Base-by-base conservation (phyloP, 1,140 invertebrate genomes). In the Bombus pascuorum region DNA sequence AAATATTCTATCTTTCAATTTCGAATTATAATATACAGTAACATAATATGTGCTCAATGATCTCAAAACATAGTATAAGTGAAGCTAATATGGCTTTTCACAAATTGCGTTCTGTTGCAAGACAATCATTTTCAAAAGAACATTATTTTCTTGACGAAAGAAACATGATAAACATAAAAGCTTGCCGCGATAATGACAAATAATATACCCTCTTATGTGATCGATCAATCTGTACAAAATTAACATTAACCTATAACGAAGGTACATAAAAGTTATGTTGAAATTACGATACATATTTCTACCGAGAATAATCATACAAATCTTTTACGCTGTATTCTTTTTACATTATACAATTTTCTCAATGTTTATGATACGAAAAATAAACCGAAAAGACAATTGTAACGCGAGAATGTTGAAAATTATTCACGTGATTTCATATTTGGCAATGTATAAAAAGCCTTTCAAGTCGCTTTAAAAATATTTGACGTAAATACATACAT, bases 101-200 rank as follows among this genome's bases (percentile, higher is more conserved):
- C 86, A 88, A 90, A 93, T 93, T 93, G 89, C 91, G 87, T 93
- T 93, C 91, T 90, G 87, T 93, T 93, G 89, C 53, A 87, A 92
- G 91, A 94, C 93, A 93, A 94, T 94, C 93, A 92, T 83, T 87
- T 66, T 84, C 57, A 32, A 73, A 66, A 53, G 65, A 73, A 59
- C 32, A 18, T 70, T 81, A 34, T 53, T 79, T 65, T 78, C 71
- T 22, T 81, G 47, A 44, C 5, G 57, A 8, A 34, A n/a, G 12
- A 28, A 28, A 42, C 15, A 72, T 15, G 78, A 77, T 42, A 42
- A 59, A 47, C 22, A 13, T 71, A 72, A 34, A 75, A 47, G 37
- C 72, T 83, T 79, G 53, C 85, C 85, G 74, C 25, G 44, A 15
- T 72, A 28, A 87, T 80, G 85, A 81, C 76, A 83, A 87, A 87